Percentiles rank a stretch among this genome's conserved stretches.
Conservation (phyloP, 2,113 vertebrate species). For the Silurus glanis region DNA sequence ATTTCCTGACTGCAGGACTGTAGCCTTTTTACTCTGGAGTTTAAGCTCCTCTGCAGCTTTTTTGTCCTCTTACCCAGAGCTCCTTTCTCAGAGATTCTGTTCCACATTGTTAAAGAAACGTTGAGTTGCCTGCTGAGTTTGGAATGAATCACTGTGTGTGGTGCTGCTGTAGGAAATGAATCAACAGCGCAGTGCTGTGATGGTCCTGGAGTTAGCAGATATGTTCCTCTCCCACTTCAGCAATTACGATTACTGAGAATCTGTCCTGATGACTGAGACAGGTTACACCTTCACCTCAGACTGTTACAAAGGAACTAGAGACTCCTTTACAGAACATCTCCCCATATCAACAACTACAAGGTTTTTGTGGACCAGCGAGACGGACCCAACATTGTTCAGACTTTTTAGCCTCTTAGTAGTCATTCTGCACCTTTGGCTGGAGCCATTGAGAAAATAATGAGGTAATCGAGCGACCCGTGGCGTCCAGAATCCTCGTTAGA, state of each 20-base stretch:
- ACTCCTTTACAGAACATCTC: not conserved
- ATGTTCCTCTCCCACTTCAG: not conserved
- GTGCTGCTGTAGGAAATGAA: not conserved
- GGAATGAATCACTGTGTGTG: not conserved
- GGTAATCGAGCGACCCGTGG: not conserved
- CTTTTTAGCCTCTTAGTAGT: not conserved
- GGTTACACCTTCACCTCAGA: not conserved
- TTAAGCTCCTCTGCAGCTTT: constrained; percentile 4
- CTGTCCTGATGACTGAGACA: not conserved
- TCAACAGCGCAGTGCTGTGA: not conserved
- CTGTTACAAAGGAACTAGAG: not conserved
- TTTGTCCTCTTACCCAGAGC: not conserved
- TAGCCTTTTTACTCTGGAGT: not conserved
- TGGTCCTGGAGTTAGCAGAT: not conserved
- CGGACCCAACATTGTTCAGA: not conserved
- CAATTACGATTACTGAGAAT: not conserved
- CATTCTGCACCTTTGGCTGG: not conserved
- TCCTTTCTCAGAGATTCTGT: not conserved
- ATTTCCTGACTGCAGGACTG: not conserved
- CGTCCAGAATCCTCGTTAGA: not conserved
- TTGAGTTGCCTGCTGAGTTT: not conserved
- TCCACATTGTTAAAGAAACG: not conserved
- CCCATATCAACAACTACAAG: not conserved
- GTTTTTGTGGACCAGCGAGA: not conserved
- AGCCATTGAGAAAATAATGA: not conserved